phyloP scores from a whole-genome alignment of 2,113 vertebrate species.

The Leucoraja erinaceus region DNA sequence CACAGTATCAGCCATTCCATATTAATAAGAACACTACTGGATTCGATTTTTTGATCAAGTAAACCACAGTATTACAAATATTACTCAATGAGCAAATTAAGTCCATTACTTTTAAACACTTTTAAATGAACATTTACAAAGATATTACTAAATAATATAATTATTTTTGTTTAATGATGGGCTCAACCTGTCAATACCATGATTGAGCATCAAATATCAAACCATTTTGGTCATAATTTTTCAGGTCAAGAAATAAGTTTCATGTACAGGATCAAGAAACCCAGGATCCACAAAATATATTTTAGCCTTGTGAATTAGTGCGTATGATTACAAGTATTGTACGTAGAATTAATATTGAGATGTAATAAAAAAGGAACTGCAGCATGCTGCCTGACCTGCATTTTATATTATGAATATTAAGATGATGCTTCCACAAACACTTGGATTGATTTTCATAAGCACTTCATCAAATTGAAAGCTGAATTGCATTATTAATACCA shows the following conservation, averaged over 20 bases:
- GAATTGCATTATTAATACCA: not conserved
- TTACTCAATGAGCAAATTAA: not conserved
- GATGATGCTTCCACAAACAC: not conserved
- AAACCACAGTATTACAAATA: not conserved
- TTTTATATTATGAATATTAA: not conserved
- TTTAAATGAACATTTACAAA: too few species aligned
- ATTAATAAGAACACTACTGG: not conserved
- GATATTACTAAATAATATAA: not conserved
- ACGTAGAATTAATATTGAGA: not conserved
- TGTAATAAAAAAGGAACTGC: too few species aligned
- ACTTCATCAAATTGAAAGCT: not conserved
- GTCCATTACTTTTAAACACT: not conserved
- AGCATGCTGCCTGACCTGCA: too few species aligned
- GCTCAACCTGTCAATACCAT: not conserved
- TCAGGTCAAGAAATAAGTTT: not conserved
- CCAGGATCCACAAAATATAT: not conserved
- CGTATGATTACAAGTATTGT: not conserved
- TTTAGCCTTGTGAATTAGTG: not conserved
- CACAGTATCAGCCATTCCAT: not conserved
- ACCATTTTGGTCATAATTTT: not conserved
- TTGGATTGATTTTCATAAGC: not conserved
- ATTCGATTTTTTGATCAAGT: not conserved
- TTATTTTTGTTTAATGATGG: not conserved
- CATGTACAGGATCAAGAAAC: not conserved
- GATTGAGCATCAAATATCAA: not conserved